phyloP scores from a whole-genome alignment of 2,113 vertebrate species.

The Menidia beryllina region DNA sequence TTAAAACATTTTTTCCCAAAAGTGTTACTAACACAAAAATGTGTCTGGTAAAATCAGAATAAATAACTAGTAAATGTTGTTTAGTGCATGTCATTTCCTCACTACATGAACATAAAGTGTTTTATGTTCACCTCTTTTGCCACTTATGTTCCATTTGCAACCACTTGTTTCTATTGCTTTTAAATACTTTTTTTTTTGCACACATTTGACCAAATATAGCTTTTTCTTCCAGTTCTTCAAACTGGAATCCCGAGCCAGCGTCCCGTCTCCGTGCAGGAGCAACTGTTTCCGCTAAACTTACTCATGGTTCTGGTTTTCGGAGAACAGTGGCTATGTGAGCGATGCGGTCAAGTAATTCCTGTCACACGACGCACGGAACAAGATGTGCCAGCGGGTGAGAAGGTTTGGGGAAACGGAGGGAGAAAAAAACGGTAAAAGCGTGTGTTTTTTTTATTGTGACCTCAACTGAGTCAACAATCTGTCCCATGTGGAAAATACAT shows the following conservation, averaged over 20 bases:
- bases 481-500: slow-evolving; percentile 49
- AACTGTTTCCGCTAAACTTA: slow-evolving; percentile 9
- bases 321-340: slow-evolving; percentile 37
- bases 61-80: no score
- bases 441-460: slow-evolving; percentile 22
- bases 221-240: no score
- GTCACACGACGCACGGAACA: slow-evolving; percentile 19
- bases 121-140: no score
- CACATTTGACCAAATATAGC: no score
- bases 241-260: not conserved
- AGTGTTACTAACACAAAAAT: no score
- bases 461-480: slow-evolving; percentile 41
- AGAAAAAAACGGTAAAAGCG: slow-evolving; percentile 42
- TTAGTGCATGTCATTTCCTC: no score
- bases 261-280: slow-evolving; percentile 6
- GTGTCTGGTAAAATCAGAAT: no score
- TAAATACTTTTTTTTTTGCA: no score
- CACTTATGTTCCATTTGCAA: no score
- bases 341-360: slow-evolving; percentile 18
- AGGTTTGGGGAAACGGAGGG: slow-evolving; percentile 27
- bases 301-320: slow-evolving; percentile 36
- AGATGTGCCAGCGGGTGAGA: not conserved
- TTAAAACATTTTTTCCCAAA: no score
- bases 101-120: no score
- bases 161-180: no score